phyloP scores from a whole-genome alignment of 2,888 invertebrate species.

The Platypus cylindrus region DNA sequence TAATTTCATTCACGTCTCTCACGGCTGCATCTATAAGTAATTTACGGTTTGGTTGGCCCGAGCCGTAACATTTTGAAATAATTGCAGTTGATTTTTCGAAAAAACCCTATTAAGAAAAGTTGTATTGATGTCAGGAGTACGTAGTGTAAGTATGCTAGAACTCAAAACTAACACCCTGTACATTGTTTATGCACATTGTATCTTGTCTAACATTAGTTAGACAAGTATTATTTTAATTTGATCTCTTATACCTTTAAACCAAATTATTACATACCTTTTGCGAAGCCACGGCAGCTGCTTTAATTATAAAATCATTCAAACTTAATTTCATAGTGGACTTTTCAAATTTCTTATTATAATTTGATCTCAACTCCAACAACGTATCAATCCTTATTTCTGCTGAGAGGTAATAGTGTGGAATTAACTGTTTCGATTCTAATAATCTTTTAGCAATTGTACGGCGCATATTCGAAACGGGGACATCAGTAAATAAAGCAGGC shows the following conservation, averaged over 20 bases:
- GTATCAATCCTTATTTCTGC: conserved; percentile 77
- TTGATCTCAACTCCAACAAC: conserved; percentile 58
- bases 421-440: conserved; percentile 76
- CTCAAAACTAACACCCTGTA: too few species aligned
- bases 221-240: not conserved
- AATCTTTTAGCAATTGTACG: conserved; percentile 82
- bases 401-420: conserved; percentile 94
- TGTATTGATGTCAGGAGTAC: too few species aligned
- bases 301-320: conserved; percentile 92
- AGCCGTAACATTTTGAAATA: too few species aligned
- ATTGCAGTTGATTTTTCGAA: too few species aligned
- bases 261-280: conserved; percentile 39
- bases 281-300: conserved; percentile 82
- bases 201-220: too few species aligned
- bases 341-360: conserved; percentile 66
- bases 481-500: conserved; percentile 46
- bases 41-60: too few species aligned
- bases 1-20: too few species aligned
- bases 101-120: too few species aligned
- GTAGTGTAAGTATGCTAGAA: too few species aligned
- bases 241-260: not conserved
- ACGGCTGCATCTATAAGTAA: too few species aligned
- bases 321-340: conserved; percentile 78
- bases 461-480: conserved; percentile 74
- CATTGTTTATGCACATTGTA: too few species aligned